Percentiles rank a stretch among this genome's conserved stretches.
phyloP scores from a whole-genome alignment of 1,140 invertebrate species.

The Pomacea maculata region DNA sequence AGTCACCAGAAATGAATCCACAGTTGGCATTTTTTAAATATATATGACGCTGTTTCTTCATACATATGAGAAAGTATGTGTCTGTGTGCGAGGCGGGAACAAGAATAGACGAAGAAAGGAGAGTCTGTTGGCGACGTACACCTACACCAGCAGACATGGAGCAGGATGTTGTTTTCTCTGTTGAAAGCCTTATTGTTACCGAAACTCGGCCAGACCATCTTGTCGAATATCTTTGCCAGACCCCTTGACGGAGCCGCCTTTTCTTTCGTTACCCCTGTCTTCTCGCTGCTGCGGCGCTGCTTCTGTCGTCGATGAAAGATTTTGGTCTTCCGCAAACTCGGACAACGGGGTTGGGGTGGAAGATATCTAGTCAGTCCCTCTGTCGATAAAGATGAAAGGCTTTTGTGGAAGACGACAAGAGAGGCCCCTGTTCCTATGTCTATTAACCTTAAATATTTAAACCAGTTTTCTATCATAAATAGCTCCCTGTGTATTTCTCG shows the following conservation, averaged over 20 bases:
- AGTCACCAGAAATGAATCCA: too few relatives aligned
- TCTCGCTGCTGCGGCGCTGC: background rate
- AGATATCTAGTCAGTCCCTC: too few relatives aligned
- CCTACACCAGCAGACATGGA: background rate
- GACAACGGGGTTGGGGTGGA: too few relatives aligned
- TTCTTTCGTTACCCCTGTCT: background rate
- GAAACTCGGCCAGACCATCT: background rate
- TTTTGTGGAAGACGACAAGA: too few relatives aligned
- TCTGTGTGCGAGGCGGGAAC: background rate
- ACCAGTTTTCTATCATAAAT: too few relatives aligned
- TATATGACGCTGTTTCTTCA: too few relatives aligned
- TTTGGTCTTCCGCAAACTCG: background rate
- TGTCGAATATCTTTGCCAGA: background rate
- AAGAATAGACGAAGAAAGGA: background rate
- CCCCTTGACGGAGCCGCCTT: background rate
- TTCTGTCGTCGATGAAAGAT: background rate
- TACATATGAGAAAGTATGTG: background rate
- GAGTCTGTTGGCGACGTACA: background rate
- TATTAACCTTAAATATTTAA: too few relatives aligned
- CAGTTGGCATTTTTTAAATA: too few relatives aligned
- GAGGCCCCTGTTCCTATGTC: too few relatives aligned
- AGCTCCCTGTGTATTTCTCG: background rate
- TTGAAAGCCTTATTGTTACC: background rate
- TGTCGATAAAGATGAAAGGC: too few relatives aligned
- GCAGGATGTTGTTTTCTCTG: constrained; percentile 2